phyloP scores from a whole-genome alignment of 1,140 invertebrate genomes.

The Papilio xuthus region DNA sequence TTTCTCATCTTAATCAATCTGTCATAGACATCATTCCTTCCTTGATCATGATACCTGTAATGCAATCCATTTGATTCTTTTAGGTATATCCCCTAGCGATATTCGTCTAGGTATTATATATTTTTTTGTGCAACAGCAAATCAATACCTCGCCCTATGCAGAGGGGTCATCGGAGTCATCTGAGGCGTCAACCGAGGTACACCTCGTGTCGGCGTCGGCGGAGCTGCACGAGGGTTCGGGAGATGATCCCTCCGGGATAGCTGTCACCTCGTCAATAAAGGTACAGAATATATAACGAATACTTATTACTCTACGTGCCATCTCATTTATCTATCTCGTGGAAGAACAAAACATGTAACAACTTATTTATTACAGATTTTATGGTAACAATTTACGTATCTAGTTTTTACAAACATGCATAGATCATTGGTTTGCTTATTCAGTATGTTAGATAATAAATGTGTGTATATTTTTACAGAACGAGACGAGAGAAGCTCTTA shows the following conservation, averaged over 20 bases:
- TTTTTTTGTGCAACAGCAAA: constrained; percentile 40
- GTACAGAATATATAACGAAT: background rate
- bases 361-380: too few relatives aligned
- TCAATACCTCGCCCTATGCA: constrained; percentile 43
- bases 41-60: background rate
- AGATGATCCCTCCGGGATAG: constrained; percentile 66
- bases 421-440: background rate
- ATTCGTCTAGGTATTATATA: background rate
- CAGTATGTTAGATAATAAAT: background rate
- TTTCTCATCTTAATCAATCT: too few relatives aligned
- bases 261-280: constrained; percentile 13
- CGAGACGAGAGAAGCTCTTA: constrained; percentile 84
- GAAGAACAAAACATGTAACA: too few relatives aligned
- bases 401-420: background rate
- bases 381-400: too few relatives aligned
- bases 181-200: constrained; percentile 69
- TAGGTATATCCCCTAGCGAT: background rate
- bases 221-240: constrained; percentile 74
- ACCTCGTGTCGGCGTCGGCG: constrained; percentile 59
- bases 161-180: constrained; percentile 51
- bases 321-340: too few relatives aligned
- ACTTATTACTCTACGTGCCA: too few relatives aligned
- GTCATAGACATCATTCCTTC: too few relatives aligned
- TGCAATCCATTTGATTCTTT: background rate
- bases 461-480: constrained; percentile 74